Base-by-base conservation (phyloP, 2,113 vertebrate species). In the Coptodon rendalli region DNA sequence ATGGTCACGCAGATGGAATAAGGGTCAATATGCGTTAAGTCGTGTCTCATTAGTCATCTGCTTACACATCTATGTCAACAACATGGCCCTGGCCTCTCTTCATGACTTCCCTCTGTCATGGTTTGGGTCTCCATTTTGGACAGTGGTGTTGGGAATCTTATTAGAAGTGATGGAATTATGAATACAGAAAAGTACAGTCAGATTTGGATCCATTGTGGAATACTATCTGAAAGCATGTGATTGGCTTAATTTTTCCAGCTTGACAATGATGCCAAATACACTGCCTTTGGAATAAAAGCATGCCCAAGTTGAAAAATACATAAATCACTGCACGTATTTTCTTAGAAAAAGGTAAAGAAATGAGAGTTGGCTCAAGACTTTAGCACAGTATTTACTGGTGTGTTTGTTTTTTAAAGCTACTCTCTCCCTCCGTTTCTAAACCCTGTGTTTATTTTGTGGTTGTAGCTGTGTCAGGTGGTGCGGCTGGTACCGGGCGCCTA, bases 401-500 rank as follows among this genome's bases (percentile, higher is more conserved):
- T 78, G 6, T 38, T 66, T 45, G 24, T 53, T 40, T 90, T 71
- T 22, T 10, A 73, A 61, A 81, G 12, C 10, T 10, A 29, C 9
- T 66, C 61, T 66, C 27, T 71, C n/a, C 54, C 17, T 59, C 9
- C 24, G 2, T 83, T n/a, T 27, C 22, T 73, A 31, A 87, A 7
- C 38, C 12, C 2, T 53, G 38, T 82, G 1, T 48, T 38, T 45
- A 10, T 71, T 83, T 90, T 85, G 45, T 89, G 71, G 24, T 53
- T 53, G 38, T 89, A 99, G 98, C 94, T 99, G 86, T 99, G 99
- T 94, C 98, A 99, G 97, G 97, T 99, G 95, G 99, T 99, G 94
- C 97, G 99, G 27, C 89, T 99, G 96, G 98, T 99, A 93, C 99
- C 99, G 2, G 99, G 98, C 73, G 98, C 99, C 80, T 99, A 99